These are phyloP conservation scores for Cynodonichthys magdalenae DNA, from an alignment of 2,797 vertebrate genomes.

Conservation along the genomic window DNA sequence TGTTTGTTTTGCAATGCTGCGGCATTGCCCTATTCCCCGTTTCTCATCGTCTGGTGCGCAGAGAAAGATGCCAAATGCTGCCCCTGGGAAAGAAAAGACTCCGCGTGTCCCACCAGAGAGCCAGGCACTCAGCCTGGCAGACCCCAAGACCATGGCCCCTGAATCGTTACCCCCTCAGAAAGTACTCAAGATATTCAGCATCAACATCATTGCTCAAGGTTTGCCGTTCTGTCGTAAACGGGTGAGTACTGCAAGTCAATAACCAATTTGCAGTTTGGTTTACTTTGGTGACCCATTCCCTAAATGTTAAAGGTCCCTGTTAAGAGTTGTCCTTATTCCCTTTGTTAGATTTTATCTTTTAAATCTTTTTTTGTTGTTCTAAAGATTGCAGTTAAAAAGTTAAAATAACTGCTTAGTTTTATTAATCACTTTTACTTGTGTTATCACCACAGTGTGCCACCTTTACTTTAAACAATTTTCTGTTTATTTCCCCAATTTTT, in stretches of 20 bases:
- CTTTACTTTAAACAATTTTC: too few relatives aligned
- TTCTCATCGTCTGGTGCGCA: constrained; percentile 74
- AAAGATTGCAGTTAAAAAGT: not conserved
- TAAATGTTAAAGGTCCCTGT: constrained; percentile 51
- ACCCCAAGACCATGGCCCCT: constrained; percentile 82
- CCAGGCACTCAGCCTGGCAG: constrained; percentile 84
- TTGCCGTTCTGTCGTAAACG: constrained; percentile 95
- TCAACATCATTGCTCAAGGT: constrained; percentile 97
- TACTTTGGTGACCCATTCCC: not conserved
- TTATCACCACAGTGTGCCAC: not conserved
- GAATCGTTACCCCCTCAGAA: constrained; percentile 90
- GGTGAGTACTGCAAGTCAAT: constrained; percentile 84
- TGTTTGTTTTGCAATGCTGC: constrained; percentile 76
- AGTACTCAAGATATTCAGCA: constrained; percentile 97
- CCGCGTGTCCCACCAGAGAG: constrained; percentile 75
- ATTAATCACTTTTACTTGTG: not conserved
- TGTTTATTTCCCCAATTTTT: too few relatives aligned
- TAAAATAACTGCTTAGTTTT: not conserved
- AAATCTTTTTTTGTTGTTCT: not conserved
- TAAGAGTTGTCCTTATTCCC: not conserved
- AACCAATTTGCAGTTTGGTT: not conserved
- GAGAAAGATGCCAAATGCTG: constrained; percentile 89
- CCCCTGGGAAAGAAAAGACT: constrained; percentile 82
- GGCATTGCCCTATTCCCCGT: constrained; percentile 83
- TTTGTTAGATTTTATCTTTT: too few relatives aligned